A percentile compares a stretch with the other conserved stretches of the same genome.
phyloP scores from a whole-genome alignment of 2,888 invertebrate species.

The Siphlonurus alternatus region DNA sequence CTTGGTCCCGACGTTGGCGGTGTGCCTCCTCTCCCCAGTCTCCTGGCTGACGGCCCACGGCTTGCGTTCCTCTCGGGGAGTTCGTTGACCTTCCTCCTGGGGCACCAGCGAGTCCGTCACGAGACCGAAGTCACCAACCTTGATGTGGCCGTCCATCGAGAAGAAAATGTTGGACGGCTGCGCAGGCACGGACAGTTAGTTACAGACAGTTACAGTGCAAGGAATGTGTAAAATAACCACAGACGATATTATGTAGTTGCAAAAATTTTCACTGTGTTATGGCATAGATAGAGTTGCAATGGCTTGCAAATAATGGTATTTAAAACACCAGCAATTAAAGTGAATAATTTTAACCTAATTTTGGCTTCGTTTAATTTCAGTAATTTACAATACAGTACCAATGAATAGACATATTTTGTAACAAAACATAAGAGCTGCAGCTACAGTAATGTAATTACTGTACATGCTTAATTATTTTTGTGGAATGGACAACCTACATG shows the following conservation, averaged over 20 bases:
- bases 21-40: constrained; percentile 27
- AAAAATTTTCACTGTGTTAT: no score
- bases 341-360: no score
- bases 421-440: no score
- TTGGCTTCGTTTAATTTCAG: background rate
- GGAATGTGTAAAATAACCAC: background rate
- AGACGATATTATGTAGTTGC: no score
- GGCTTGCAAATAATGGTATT: no score
- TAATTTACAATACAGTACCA: background rate
- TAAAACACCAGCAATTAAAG: no score
- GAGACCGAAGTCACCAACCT: constrained; percentile 97
- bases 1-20: constrained; percentile 63
- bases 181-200: background rate
- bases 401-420: constrained; percentile 9
- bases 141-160: constrained; percentile 72
- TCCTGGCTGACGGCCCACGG: constrained; percentile 21
- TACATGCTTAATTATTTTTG: no score
- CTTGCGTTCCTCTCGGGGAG: constrained; percentile 11
- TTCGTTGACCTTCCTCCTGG: constrained; percentile 14
- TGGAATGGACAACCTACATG: no score
- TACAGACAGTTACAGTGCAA: background rate
- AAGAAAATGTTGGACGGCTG: constrained; percentile 87
- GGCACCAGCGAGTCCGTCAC: constrained; percentile 69
- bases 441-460: no score
- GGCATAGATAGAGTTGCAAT: no score